Base-by-base conservation (phyloP, 2,797 vertebrate species). In the Lithobates pipiens region DNA sequence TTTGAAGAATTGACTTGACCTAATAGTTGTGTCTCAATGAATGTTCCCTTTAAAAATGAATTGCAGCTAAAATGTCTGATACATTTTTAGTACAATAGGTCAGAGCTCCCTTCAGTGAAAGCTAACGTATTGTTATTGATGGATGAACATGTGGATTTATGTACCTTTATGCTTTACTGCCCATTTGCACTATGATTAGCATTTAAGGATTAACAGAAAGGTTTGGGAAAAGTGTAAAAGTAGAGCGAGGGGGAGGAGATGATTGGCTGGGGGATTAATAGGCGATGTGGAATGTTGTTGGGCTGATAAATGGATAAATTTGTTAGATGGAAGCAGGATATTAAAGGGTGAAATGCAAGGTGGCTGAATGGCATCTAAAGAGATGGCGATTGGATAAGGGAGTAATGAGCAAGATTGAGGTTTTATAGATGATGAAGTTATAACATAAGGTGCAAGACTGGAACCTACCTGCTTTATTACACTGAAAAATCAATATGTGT, bases 401-500 rank as follows among this genome's bases (percentile, higher is more conserved):
- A 36, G 39, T 77, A 65, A 77, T 77, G 21, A 25, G 11, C 61
- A 44, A 44, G 63, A 77, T 27, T 36, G 76, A 77, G 61, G 76
- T 42, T 65, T 67, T 65, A 36, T 42, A 77, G n/a, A 77, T 77
- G 57, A 67, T 44, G n/a, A 77, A 67, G 76, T 77, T 63, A 77
- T 77, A 77, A 67, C 61, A 77, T 77, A 6, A 67, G 76, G 76
- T 27, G 61, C 76, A 77, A 63, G 25, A 39, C 61, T 77, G 76
- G 76, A 77, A 77, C 61, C 39, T 77, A 65, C 61, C 61, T 42
- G 5, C 61, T 46, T 46, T 78, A 78, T 78, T 78, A 44, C n/a
- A 78, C 76, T 65, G 10, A 42, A 78, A 78, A 80, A 80, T 80
- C 78, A 80, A 80, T 80, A 36, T 63, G 70, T 80, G 69, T 36